These are phyloP conservation scores for Zaprionus taronus DNA, from an alignment of 1,140 invertebrate genomes.

Conservation along the genomic window DNA sequence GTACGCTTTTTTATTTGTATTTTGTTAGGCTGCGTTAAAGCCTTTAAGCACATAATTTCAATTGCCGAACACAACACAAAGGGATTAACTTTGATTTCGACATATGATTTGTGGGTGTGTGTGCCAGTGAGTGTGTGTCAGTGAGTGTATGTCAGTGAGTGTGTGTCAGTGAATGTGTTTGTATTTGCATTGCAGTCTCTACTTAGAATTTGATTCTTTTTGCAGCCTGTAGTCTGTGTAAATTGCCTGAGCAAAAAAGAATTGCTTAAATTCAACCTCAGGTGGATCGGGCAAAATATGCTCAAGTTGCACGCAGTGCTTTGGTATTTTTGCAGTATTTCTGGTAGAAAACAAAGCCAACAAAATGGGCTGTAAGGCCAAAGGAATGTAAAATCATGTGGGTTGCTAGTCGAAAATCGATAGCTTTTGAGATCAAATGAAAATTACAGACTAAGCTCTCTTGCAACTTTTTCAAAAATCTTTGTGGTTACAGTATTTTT, in stretches of 20 bases:
- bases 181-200: not conserved
- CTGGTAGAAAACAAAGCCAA: not conserved
- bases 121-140: slow-evolving; percentile 9
- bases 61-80: slow-evolving; percentile 79
- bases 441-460: not conserved
- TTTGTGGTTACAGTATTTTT: not conserved
- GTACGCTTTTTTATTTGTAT: slow-evolving; percentile 56
- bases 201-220: slow-evolving; percentile 14
- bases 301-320: slow-evolving; percentile 25
- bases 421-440: not conserved
- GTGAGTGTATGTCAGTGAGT: slow-evolving; percentile 7
- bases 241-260: slow-evolving; percentile 16
- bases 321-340: slow-evolving; percentile 3
- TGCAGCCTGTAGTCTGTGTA: slow-evolving; percentile 1
- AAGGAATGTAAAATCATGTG: not conserved
- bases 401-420: not conserved
- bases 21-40: slow-evolving; percentile 70
- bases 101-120: slow-evolving; percentile 60
- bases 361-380: not conserved
- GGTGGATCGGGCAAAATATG: slow-evolving; percentile 5
- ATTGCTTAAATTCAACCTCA: not conserved
- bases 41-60: slow-evolving; percentile 81
- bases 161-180: slow-evolving; percentile 8
- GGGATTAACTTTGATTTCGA: slow-evolving; percentile 81
- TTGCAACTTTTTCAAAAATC: not conserved